Percentiles rank a stretch among this genome's conserved stretches.
phyloP scores from a whole-genome alignment of 2,113 vertebrate species.

The Melanerpes aurifrons region DNA sequence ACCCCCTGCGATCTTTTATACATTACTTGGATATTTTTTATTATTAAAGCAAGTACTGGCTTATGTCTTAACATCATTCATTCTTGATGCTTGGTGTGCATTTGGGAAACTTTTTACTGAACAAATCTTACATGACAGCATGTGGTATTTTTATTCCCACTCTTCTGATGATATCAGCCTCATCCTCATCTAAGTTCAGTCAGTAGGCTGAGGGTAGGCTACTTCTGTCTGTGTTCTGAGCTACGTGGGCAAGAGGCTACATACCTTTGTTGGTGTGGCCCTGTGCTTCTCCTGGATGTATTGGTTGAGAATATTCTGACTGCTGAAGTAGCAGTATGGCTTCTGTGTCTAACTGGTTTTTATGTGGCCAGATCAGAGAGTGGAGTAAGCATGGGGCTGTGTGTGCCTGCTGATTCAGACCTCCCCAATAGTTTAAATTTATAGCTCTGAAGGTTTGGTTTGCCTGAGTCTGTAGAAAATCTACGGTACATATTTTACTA shows the following conservation, averaged over 20 bases:
- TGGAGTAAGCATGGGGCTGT: background rate
- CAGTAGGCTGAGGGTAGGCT: background rate
- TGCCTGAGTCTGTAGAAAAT: background rate
- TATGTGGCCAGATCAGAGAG: background rate
- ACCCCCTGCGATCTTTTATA: background rate
- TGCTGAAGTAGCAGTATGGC: background rate
- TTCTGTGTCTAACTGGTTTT: background rate
- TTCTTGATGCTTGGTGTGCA: background rate
- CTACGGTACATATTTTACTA: background rate
- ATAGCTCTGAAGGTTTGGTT: background rate
- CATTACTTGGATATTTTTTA: background rate
- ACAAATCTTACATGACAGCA: background rate
- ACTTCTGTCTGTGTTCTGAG: background rate
- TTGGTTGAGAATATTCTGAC: background rate
- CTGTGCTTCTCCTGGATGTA: background rate
- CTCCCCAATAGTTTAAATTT: background rate
- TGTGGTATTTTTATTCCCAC: background rate
- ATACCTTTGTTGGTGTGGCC: conserved; percentile 13
- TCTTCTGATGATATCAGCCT: background rate
- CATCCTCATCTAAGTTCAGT: background rate
- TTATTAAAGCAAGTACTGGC: background rate
- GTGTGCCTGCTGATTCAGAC: background rate
- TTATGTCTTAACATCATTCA: background rate
- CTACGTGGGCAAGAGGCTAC: background rate
- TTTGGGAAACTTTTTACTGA: background rate